phyloP scores from a whole-genome alignment of 2,113 vertebrate species.

The Onychorhynchus coronatus region DNA sequence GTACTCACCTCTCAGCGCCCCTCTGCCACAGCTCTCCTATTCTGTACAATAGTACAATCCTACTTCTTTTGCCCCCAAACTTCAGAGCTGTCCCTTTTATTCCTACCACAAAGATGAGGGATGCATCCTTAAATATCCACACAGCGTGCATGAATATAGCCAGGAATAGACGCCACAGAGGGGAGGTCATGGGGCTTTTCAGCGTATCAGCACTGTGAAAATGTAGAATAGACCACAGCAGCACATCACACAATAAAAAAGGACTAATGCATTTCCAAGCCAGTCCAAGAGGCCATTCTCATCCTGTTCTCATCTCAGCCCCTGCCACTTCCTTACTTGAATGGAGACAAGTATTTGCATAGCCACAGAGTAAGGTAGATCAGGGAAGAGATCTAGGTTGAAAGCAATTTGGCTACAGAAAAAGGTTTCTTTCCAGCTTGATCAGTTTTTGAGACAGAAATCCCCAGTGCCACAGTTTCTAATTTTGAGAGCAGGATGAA shows the following conservation, averaged over 20 bases:
- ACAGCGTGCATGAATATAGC: neutral
- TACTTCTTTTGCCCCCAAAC: neutral
- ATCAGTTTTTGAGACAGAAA: slow-evolving; percentile 9
- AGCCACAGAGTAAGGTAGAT: neutral
- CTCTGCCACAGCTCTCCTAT: neutral
- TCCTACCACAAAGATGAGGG: neutral
- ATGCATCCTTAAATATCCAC: neutral
- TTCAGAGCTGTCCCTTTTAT: neutral
- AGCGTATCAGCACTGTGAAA: neutral
- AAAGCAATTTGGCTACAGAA: neutral
- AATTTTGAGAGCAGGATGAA: neutral
- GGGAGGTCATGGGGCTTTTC: neutral
- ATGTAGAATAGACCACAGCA: neutral
- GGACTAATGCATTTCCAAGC: neutral
- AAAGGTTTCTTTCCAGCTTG: neutral
- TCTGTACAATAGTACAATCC: neutral
- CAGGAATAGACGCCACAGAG: neutral
- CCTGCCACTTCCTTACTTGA: neutral
- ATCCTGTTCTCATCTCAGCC: neutral
- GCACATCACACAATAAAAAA: neutral
- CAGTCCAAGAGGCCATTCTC: neutral
- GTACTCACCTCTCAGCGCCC: neutral
- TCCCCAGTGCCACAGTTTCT: neutral
- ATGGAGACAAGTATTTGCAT: neutral
- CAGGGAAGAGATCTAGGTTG: neutral